Conservation (phyloP, 2,888 invertebrate species). For the Monochamus alternatus region DNA sequence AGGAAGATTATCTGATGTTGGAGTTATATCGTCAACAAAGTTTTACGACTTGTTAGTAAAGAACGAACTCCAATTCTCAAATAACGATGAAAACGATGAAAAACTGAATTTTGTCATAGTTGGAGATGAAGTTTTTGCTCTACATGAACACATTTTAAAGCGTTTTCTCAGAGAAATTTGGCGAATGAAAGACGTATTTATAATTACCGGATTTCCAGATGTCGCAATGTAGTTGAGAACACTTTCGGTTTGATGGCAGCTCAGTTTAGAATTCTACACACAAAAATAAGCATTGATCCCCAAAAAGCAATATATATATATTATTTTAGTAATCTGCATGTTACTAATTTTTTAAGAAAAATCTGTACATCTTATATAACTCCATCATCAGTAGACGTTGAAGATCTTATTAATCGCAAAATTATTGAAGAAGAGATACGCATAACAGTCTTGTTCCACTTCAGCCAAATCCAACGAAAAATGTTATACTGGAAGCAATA, state of each 20-base stretch:
- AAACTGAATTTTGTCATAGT: constrained; percentile 47
- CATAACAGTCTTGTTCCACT: constrained; percentile 1
- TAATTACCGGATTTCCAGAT: constrained; percentile 39
- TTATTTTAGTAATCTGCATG: constrained; percentile 50
- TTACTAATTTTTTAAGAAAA: constrained; percentile 47
- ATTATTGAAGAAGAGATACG: background rate
- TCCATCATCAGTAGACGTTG: constrained; percentile 31
- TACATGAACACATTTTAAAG: constrained; percentile 53
- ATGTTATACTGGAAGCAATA: constrained; percentile 9
- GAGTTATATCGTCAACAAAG: background rate
- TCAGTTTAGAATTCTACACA: constrained; percentile 46
- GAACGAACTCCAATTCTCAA: constrained; percentile 35
- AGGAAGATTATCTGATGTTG: constrained; percentile 5
- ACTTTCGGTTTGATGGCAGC: constrained; percentile 54
- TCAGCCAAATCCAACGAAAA: constrained; percentile 7
- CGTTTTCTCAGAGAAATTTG: constrained; percentile 49
- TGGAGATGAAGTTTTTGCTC: constrained; percentile 49
- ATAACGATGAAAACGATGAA: constrained; percentile 34
- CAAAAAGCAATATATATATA: constrained; percentile 41
- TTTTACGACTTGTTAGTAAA: constrained; percentile 18
- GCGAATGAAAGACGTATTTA: constrained; percentile 37
- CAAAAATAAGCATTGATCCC: constrained; percentile 42
- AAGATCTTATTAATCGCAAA: constrained; percentile 36
- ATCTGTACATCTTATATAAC: constrained; percentile 17
- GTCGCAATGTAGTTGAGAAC: constrained; percentile 49